Base-by-base conservation (phyloP, 92 coral and sea anemone genomes). In the Heliopora coerulea region DNA sequence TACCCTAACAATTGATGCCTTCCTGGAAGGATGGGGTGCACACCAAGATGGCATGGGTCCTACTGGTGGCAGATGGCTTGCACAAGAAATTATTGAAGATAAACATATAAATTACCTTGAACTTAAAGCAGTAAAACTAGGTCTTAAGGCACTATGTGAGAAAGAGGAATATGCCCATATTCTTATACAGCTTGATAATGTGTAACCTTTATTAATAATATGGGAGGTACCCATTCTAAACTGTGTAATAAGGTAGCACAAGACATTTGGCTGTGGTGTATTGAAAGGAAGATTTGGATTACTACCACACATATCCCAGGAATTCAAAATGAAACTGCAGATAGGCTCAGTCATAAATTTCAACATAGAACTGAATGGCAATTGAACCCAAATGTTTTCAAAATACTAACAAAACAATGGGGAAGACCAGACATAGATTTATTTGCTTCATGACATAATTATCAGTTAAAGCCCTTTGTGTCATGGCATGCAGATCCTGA, bases 21-120 rank as follows among this genome's bases (percentile, higher is more conserved):
- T 69, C 14, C 33, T 59, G 32, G 39, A 20, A 40, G 80, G 80
- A 20, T 74, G 80, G 80, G 80, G 80, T 37, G 68, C 69, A 0
- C 42, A 37, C 42, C 12, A 37, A 37, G 18, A 23, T 59, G 65
- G 24, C 14, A 26, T 17, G 6, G 27, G 24, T 17, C 4, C 65
- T 1, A 59, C 65, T 19, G 78, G 46, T 34, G 78, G 78, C 6
- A 5, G 64, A 72, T 72, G 78, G 78, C 26, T 17, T 12, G 30
- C 18, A 18, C 15, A 14, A 18, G 78, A 72, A 56, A 14, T n/a
- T n/a, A n/a, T n/a, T n/a, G n/a, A 48, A 21, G 64, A 29, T 11
- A 52, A 10, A 64, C 78, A 72, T 72, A 69, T 69, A 4, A 69
- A 69, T 69, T 39, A 46, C 8, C 77, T 69, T 5, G 77, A 69